Percentiles rank a stretch among this genome's conserved stretches.
Evolutionary conservation across 2,888 invertebrate species (phyloP).

Genomic region (Reticulitermes lucifugus): DNA sequence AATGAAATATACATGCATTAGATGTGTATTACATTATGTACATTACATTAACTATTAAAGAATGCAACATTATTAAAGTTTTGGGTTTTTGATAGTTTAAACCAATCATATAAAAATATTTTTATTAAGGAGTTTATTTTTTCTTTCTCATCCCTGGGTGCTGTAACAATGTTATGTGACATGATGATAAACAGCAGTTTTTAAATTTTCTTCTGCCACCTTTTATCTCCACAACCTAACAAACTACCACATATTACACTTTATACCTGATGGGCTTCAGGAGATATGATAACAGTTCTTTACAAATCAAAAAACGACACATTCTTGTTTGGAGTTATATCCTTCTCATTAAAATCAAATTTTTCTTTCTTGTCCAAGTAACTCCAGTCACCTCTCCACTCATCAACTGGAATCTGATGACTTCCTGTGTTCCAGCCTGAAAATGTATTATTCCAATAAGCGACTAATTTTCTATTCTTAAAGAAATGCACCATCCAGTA

Average conservation of each 20-base stretch:
- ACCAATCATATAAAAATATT: background rate
- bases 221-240: background rate
- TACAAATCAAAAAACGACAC: background rate
- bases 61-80: background rate
- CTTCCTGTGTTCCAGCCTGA: constrained; percentile 61
- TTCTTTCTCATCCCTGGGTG: background rate
- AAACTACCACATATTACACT: background rate
- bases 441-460: constrained; percentile 55
- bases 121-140: background rate
- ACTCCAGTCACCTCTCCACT: constrained; percentile 59
- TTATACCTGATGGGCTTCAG: background rate
- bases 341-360: background rate
- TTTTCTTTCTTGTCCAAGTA: background rate
- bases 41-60: background rate
- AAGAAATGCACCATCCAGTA: too few relatives aligned
- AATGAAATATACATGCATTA: background rate
- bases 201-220: background rate
- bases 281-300: background rate
- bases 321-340: background rate
- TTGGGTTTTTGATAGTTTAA: background rate
- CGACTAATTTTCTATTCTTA: too few relatives aligned
- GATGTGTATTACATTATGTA: background rate
- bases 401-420: constrained; percentile 61
- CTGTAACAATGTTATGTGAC: background rate
- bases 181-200: background rate